These are phyloP conservation scores for Rhodeus uyekii DNA, from an alignment of 2,797 vertebrate species.

Conservation along the genomic window DNA sequence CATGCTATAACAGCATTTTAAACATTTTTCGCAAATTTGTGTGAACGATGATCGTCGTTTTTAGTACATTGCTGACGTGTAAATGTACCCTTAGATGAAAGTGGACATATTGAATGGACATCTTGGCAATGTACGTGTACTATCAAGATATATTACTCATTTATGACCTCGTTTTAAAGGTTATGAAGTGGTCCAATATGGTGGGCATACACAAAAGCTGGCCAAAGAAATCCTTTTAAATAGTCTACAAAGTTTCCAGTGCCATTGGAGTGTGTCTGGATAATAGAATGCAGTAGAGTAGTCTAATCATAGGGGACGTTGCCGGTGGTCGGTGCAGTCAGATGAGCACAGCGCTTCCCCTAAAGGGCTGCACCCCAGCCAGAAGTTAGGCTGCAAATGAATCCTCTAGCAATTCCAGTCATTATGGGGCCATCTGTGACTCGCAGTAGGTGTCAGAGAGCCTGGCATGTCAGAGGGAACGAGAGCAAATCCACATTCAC, in stretches of 20 bases:
- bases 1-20: no score
- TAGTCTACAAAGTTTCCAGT: neutral
- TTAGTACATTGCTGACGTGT: neutral
- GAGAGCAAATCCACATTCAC: slow-evolving; percentile 48
- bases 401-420: slow-evolving; percentile 60
- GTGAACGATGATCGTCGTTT: no score
- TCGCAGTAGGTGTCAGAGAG: slow-evolving; percentile 59
- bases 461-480: slow-evolving; percentile 27
- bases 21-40: no score
- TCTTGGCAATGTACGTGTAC: neutral
- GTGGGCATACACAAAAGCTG: neutral
- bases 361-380: slow-evolving; percentile 26
- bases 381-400: slow-evolving; percentile 54
- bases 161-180: neutral
- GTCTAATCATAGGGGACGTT: slow-evolving; percentile 8
- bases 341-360: neutral
- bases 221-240: neutral
- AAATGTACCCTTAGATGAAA: neutral
- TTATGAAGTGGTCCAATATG: neutral
- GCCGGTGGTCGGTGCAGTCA: neutral
- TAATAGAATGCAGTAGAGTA: slow-evolving; percentile 2
- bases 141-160: neutral
- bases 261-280: neutral
- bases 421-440: slow-evolving; percentile 65
- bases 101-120: no score